Evolutionary conservation across 2,888 invertebrate genomes (phyloP), one percentile per base, ranked within the genome.

Genomic region (Limnephilus marmoratus): DNA sequence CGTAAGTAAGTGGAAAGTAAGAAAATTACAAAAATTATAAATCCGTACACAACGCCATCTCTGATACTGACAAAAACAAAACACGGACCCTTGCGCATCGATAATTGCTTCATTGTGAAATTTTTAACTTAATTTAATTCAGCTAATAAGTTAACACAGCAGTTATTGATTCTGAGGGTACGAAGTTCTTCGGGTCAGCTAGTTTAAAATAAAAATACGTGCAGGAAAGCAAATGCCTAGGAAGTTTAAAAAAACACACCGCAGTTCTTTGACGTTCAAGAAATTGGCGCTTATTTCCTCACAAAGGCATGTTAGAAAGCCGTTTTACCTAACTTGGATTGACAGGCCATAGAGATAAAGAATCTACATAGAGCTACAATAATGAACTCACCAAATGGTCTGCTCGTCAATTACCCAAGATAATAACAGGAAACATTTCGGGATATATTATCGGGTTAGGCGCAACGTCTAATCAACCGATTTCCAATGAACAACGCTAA

Each of bases 251-350:
- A 89, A 89, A 89, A 53, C 49, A 53, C 49, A 31, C 88, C 88
- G 41, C 80, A 41, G 34, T 80, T 24, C 41, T 80, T 80, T 89
- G n/a, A 41, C 80, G 34, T 89, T 81, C 37, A 81, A 80, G 68
- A 80, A 85, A 85, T 85, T 53, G 12, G 90, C 41, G 81, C 49
- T 34, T 37, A 53, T 85, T 85, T 49, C 90, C 34, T 24, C 15
- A 90, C 80, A 90, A 80, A 90, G 90, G 34, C 53, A 68, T 18
- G 18, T 53, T 82, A 53, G 90, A 90, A 90, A 90, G 90, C 85
- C 53, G 90, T 85, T 85, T 90, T 68, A n/a, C 90, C 90, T 85
- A 90, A 90, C 90, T 37, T 53, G 90, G 90, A 90, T 68, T 29
- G 90, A 90, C 90, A 90, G 88, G 80, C 88, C 34, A 0, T 3